phyloP scores from a whole-genome alignment of 2,888 invertebrate genomes.

The Phyto melanocephala region DNA sequence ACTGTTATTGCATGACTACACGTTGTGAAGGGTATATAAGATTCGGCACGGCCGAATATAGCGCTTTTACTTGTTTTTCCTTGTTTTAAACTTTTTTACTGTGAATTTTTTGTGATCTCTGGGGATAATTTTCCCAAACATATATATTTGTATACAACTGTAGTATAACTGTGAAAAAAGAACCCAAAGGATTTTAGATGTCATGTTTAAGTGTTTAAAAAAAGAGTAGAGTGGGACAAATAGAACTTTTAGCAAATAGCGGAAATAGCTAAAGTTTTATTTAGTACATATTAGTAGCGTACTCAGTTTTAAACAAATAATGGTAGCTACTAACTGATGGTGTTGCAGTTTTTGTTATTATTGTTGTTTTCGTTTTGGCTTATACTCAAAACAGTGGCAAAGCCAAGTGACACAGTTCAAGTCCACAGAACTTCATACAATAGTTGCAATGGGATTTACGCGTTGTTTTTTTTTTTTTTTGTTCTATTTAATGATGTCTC shows the following conservation, averaged over 20 bases:
- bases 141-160: conserved; percentile 39
- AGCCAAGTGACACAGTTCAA: conserved; percentile 51
- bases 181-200: conserved; percentile 61
- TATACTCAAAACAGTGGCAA: conserved; percentile 41
- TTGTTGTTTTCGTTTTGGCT: conserved; percentile 25
- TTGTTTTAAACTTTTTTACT: too few species aligned
- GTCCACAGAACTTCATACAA: conserved; percentile 39
- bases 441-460: conserved; percentile 49
- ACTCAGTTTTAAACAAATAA: conserved; percentile 58
- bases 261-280: conserved; percentile 61
- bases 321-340: conserved; percentile 27
- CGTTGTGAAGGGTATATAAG: too few species aligned
- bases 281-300: conserved; percentile 57
- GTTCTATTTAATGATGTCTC: background rate
- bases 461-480: conserved; percentile 17
- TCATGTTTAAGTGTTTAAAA: conserved; percentile 60
- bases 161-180: conserved; percentile 29
- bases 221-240: background rate
- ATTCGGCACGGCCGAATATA: too few species aligned
- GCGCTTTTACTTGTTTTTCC: too few species aligned
- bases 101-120: conserved; percentile 48
- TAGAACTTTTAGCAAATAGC: conserved; percentile 57
- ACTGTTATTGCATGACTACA: too few species aligned
- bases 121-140: conserved; percentile 3
- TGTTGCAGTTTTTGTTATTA: conserved; percentile 6